Base-by-base conservation (phyloP, 2,113 vertebrate species). In the Thunnus maccoyii region DNA sequence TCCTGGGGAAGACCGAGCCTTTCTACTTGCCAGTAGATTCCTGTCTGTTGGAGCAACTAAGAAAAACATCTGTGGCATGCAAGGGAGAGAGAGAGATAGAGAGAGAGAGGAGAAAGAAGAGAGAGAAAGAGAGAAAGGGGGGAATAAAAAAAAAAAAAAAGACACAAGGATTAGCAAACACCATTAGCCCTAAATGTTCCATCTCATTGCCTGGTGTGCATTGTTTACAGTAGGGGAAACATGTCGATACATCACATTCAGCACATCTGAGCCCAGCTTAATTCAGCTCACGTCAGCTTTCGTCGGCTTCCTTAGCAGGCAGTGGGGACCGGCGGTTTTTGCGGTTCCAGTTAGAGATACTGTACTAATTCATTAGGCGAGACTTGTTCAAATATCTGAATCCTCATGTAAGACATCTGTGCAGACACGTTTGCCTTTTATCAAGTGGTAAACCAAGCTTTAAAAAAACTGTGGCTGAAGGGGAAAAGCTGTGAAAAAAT, bases 11-110 rank as follows among this genome's bases (percentile, higher is more conserved):
- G 96, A 97, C 95, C 96, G 94, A 95, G 95, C 96, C 97, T 98
- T 98, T 99, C 97, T 97, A 98, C 97, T 97, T 96, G 97, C 96
- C 97, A 97, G 97, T 97, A 96, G 97, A 98, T 98, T 99, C 97
- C 97, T 98, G 97, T 97, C 98, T 98, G 97, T 96, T 97, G 97
- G 96, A 98, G 96, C 97, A 96, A 96, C 97, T 96, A 97, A 97
- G 97, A 97, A 98, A 96, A 99, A 99, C 97, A 99, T 99, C 97
- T 99, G 98, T 99, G 97, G 97, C 97, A 98, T 97, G 97, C 95
- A 92, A 96, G 96, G 20, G 66, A 72, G 76, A 18, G 63, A 64
- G 64, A 36, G 66, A 96, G 96, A 20, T 64, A 68, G 74, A 32
- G 74, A 72, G 78, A 62, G 74, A 82, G 71, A 62, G 52, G 96